Conservation (phyloP, 2,797 vertebrate species). For the Adrianichthys oophorus region DNA sequence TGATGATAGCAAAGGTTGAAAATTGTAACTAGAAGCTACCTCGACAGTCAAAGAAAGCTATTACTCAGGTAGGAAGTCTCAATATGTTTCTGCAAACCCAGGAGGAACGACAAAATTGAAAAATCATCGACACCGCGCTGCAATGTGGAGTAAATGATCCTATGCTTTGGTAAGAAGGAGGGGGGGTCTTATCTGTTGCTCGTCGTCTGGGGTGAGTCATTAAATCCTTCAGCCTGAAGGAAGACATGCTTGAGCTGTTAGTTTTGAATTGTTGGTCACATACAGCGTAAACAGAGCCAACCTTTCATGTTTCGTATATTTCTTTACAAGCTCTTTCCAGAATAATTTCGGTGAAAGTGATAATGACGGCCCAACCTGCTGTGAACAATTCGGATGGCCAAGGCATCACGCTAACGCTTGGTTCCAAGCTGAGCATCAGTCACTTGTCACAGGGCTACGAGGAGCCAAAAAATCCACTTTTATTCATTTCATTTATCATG, state of each 20-base stretch:
- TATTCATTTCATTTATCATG: slow-evolving; percentile 28
- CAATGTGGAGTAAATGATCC: slow-evolving; percentile 62
- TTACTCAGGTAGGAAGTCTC: slow-evolving; percentile 58
- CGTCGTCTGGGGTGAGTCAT: slow-evolving; percentile 39
- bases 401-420: slow-evolving; percentile 24
- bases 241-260: slow-evolving; percentile 44
- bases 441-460: slow-evolving; percentile 31
- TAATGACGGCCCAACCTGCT: too few relatives aligned
- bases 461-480: slow-evolving; percentile 36
- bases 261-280: slow-evolving; percentile 34
- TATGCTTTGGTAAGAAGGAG: slow-evolving; percentile 29
- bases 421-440: slow-evolving; percentile 23
- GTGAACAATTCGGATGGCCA: too few relatives aligned
- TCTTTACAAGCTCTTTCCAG: neutral
- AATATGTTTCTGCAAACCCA: slow-evolving; percentile 58
- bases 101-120: slow-evolving; percentile 65
- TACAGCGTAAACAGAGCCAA: slow-evolving; percentile 5
- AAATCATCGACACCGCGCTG: slow-evolving; percentile 44
- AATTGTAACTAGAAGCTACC: slow-evolving; percentile 55
- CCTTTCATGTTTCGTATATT: slow-evolving; percentile 14
- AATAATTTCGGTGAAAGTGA: too few relatives aligned
- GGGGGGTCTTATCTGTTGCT: slow-evolving; percentile 30
- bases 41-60: slow-evolving; percentile 45
- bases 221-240: slow-evolving; percentile 31
- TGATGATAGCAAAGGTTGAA: slow-evolving; percentile 41